Base-by-base conservation (phyloP, 2,888 invertebrate species). In the Pyrocoelia pectoralis region DNA sequence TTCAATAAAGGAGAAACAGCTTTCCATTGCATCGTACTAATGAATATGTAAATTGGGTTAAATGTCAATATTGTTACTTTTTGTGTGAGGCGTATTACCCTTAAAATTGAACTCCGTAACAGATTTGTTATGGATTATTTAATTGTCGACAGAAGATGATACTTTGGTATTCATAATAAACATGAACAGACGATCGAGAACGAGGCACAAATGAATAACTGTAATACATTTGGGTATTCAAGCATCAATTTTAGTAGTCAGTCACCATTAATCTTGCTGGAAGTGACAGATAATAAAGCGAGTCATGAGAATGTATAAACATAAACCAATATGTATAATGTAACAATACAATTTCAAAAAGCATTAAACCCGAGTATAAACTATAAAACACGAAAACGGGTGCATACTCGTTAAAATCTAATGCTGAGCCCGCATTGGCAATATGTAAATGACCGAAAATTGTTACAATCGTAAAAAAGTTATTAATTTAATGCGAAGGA, bases 201-300 rank as follows among this genome's bases (percentile, higher is more conserved):
- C 17, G 17, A 68, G 62, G 67, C 65, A 68, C 66, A 71, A 64
- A 60, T 69, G 68, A 69, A 69, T 70, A 71, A 71, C 69, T 69
- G 71, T 70, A 72, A 71, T 72, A 73, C 72, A 69, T 72, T 72
- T 72, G 70, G 70, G 70, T 70, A 70, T 66, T 68, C 66, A 70
- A 69, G 70, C 72, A 70, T 72, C 65, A 63, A 51, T 63, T 56
- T 55, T 43, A 54, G 55, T 60, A 64, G 55, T 59, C 56, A 53
- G 51, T 49, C 24, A 58, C 61, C 70, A 71, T 74, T 71, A 74
- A 73, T 77, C 76, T 74, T 76, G 67, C 73, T 74, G 74, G 76
- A 77, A 75, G 70, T 76, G 77, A 75, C 77, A 76, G 76, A 76
- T 76, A 76, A 76, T 77, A 77, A 77, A 77, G 72, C 73, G 71